Base-by-base conservation (phyloP, 2,888 invertebrate genomes). In the Erebia ligea region DNA sequence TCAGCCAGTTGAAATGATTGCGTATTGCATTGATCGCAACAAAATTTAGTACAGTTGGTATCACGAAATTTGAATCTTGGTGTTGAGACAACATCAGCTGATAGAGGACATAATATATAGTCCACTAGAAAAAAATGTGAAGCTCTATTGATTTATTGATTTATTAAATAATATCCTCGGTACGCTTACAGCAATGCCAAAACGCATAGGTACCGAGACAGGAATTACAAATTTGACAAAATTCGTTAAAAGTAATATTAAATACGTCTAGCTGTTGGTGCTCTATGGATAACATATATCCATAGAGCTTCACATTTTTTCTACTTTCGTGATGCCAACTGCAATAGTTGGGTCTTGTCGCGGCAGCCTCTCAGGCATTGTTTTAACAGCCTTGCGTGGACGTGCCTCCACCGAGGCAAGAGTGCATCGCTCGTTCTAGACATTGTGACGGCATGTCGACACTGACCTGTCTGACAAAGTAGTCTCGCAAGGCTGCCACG, bases 41-140 rank as follows among this genome's bases (percentile, higher is more conserved):
- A 58, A 34, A 15, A 9, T 34, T 58, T 58, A 15, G 34, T 34
- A 6, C 57, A n/a, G 57, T 58, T 58, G 8, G 25, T 15, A 34
- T 34, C 57, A 58, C n/a, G 19, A 54, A 54, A 52, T n/a, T 50
- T 3, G 50, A n/a, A 50, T n/a, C n/a, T 50, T n/a, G n/a, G n/a
- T 15, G 5, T 5, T 5, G 5, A 50, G n/a, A n/a, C n/a, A n/a
- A n/a, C n/a, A n/a, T n/a, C n/a, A n/a, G n/a, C n/a, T n/a, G n/a
- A n/a, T n/a, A n/a, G n/a, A n/a, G n/a, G n/a, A n/a, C n/a, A n/a
- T n/a, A n/a, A n/a, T n/a, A n/a, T n/a, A n/a, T n/a, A n/a, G n/a
- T n/a, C n/a, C n/a, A n/a, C n/a, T n/a, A n/a, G n/a, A n/a, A n/a
- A n/a, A n/a, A n/a, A n/a, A n/a, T n/a, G n/a, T n/a, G n/a, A n/a